These are phyloP conservation scores for Setipinna tenuifilis DNA, from an alignment of 2,797 vertebrate species.

Conservation along the genomic window DNA sequence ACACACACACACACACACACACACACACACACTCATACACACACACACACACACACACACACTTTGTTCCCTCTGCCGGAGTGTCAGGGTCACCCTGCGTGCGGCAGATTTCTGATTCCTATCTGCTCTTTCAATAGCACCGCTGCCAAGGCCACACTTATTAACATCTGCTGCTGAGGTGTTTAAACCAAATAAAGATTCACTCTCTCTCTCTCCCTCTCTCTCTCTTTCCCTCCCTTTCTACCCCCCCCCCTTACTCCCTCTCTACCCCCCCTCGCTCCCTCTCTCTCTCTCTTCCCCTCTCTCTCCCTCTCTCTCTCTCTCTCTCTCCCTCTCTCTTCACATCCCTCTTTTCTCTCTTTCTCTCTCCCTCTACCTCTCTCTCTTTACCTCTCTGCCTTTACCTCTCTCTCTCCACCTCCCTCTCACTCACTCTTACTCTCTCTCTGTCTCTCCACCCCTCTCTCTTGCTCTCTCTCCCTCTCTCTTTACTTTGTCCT, in stretches of 20 bases:
- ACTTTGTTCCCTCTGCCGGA: conserved; percentile 58
- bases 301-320: background rate
- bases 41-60: background rate
- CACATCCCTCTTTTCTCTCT: too few species aligned
- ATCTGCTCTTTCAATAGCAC: conserved; percentile 74
- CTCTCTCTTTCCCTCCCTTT: background rate
- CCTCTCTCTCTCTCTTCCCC: too few species aligned
- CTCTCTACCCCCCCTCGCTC: background rate
- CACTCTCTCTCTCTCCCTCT: background rate
- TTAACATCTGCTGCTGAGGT: conserved; percentile 60
- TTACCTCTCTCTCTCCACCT: background rate
- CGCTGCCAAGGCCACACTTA: conserved; percentile 77
- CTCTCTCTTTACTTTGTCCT: background rate
- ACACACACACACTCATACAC: background rate
- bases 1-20: too few species aligned
- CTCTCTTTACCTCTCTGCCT: conserved; percentile 6
- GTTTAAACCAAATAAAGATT: conserved; percentile 41
- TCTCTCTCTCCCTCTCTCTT: background rate
- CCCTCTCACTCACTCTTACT: too few species aligned
- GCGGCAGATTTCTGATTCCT: conserved; percentile 62
- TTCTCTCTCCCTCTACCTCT: too few species aligned
- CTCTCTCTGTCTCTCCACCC: background rate
- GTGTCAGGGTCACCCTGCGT: conserved; percentile 68
- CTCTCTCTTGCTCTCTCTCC: background rate
- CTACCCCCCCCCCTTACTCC: background rate